Percentiles rank a stretch among this genome's conserved stretches.
phyloP scores from a whole-genome alignment of 2,888 invertebrate species.

The Andricus curvator region DNA sequence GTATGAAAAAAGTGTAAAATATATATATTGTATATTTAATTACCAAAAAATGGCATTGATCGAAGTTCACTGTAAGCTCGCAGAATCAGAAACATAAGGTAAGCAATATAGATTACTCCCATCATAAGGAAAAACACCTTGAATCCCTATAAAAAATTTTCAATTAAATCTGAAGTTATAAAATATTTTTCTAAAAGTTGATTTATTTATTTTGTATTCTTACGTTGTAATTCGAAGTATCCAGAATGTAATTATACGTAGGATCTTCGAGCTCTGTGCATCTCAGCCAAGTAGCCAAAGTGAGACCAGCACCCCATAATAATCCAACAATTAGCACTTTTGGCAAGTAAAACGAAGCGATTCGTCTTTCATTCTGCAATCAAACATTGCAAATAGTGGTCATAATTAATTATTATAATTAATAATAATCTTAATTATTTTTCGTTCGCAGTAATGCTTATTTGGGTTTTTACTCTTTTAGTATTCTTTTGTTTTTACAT shows the following conservation, averaged over 20 bases:
- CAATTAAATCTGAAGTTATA: background rate
- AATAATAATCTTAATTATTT: too few species aligned
- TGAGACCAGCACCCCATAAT: conserved; percentile 92
- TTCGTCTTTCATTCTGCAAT: conserved; percentile 90
- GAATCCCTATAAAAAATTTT: conserved; percentile 83
- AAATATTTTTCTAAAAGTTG: conserved; percentile 20
- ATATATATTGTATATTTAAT: conserved; percentile 62
- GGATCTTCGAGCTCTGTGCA: conserved; percentile 94
- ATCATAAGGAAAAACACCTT: conserved; percentile 94
- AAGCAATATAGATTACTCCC: conserved; percentile 90
- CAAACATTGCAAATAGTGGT: background rate
- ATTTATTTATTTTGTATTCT: conserved; percentile 69
- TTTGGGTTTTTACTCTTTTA: too few species aligned
- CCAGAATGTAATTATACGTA: conserved; percentile 93
- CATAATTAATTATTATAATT: too few species aligned
- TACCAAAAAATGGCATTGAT: conserved; percentile 99
- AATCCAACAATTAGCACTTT: conserved; percentile 92
- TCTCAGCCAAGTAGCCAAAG: conserved; percentile 93
- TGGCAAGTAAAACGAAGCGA: conserved; percentile 93
- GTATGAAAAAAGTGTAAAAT: background rate
- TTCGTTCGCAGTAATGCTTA: too few species aligned
- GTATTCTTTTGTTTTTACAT: too few species aligned
- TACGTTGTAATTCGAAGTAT: conserved; percentile 90
- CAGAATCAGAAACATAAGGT: conserved; percentile 90
- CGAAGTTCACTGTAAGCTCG: conserved; percentile 96